A percentile compares a stretch with the other conserved stretches of the same genome.
These are phyloP conservation scores for Ceratina japonica DNA, from an alignment of 1,140 invertebrate genomes.

Conservation along the genomic window DNA sequence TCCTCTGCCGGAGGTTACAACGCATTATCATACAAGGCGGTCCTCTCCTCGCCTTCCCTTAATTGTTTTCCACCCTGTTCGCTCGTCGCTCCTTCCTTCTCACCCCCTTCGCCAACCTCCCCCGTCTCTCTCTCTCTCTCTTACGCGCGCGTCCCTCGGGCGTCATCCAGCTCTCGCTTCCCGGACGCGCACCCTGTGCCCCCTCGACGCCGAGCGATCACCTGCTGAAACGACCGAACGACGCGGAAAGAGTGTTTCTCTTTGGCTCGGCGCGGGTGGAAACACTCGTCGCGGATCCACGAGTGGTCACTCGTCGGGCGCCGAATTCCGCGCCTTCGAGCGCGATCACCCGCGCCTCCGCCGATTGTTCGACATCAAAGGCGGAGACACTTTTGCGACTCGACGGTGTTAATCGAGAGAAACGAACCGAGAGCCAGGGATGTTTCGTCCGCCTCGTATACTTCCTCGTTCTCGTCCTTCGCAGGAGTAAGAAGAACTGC, in stretches of 20 bases:
- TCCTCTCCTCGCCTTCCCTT: constrained; percentile 67
- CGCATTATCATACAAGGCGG: constrained; percentile 78
- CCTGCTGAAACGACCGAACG: constrained; percentile 51
- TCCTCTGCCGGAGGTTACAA: constrained; percentile 69
- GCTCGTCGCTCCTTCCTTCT: background rate
- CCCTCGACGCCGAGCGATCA: constrained; percentile 30
- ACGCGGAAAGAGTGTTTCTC: constrained; percentile 47
- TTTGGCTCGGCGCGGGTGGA: constrained; percentile 29
- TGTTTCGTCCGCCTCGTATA: background rate
- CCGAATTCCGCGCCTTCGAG: constrained; percentile 52
- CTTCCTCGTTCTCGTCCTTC: background rate
- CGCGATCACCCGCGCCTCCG: constrained; percentile 34
- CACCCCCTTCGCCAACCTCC: background rate
- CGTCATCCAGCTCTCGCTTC: background rate
- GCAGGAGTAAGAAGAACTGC: constrained; percentile 37
- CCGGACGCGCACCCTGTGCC: background rate
- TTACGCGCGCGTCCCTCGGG: background rate
- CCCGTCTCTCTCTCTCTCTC: no score
- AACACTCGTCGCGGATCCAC: constrained; percentile 46
- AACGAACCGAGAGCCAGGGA: background rate
- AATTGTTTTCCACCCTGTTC: constrained; percentile 71
- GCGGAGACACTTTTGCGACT: constrained; percentile 46
- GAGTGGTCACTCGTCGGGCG: constrained; percentile 60
- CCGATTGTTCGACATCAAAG: constrained; percentile 56
- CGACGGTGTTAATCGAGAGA: background rate